Evolutionary conservation across 2,797 vertebrate species (phyloP).

Genomic region (Eleutherodactylus coqui): DNA sequence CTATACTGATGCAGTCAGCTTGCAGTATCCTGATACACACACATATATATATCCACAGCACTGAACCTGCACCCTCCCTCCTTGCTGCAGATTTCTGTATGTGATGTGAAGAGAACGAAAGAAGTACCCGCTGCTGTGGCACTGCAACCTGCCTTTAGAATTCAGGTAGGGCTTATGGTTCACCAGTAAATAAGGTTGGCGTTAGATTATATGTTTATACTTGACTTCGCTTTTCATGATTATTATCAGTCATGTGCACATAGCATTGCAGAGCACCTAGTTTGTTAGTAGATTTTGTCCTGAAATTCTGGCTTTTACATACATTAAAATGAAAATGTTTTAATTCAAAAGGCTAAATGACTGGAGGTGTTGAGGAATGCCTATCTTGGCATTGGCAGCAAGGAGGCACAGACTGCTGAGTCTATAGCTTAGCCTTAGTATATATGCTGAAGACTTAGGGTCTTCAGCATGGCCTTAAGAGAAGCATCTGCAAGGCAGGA

Average conservation of each 20-base stretch:
- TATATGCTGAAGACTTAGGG: neutral
- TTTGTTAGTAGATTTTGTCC: neutral
- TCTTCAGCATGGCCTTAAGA: conserved; percentile 17
- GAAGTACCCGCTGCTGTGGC: conserved; percentile 42
- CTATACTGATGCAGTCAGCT: conserved; percentile 81
- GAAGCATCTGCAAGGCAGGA: neutral
- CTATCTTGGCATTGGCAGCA: neutral
- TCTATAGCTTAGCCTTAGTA: neutral
- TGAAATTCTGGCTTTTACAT: neutral
- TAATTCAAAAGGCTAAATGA: neutral
- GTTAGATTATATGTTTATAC: neutral
- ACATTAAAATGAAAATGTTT: neutral
- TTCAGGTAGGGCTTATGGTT: conserved; percentile 30
- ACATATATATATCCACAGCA: conserved; percentile 64
- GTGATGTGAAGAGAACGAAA: conserved; percentile 71
- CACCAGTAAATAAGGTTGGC: neutral
- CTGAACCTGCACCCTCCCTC: conserved; percentile 54
- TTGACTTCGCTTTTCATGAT: neutral
- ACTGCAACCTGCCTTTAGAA: conserved; percentile 20
- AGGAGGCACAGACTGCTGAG: neutral
- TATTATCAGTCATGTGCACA: neutral
- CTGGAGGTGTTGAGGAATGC: conserved; percentile 12
- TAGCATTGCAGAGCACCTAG: neutral
- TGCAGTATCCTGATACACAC: conserved; percentile 75
- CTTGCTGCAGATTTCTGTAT: conserved; percentile 55